Base-by-base conservation (phyloP, 2,888 invertebrate genomes). In the Ochropleura plecta region DNA sequence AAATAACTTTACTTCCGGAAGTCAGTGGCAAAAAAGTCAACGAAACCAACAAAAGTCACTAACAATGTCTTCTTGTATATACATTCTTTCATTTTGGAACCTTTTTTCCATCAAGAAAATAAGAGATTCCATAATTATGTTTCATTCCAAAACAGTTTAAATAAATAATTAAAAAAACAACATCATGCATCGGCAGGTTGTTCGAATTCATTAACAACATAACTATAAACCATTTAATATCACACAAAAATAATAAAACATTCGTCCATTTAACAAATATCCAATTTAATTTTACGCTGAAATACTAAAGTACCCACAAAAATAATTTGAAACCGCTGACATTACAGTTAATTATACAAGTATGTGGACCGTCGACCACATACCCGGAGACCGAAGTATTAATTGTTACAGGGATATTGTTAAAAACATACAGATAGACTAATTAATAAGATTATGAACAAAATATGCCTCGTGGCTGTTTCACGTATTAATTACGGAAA, bases 301-400 rank as follows among this genome's bases (percentile, higher is more conserved):
- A 72, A 72, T 67, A 82, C 82, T 57, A 67, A 49, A 42, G 16
- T 49, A 49, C 16, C 42, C 40, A 70, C 71, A 79, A 76, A 73
- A 76, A 79, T 74, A 68, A 79, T 81, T 74, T 57, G 49, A 79
- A 70, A 77, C 82, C 81, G 49, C 68, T 20, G 67, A 83, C 86
- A 82, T 84, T 79, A 78, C 73, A 84, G 77, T 81, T 84, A 87
- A 88, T 88, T 88, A 85, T 86, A 70, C 67, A 70, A 73, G 40
- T 78, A 69, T 69, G 62, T 73, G 69, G 59, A 62, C 51, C 42
- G 57, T 16, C 69, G 44, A 73, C 83, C 83, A 68, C 83, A 73
- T 60, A 76, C 67, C 53, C 73, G 8, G 49, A 72, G 59, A 74
- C 53, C 77, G 8, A 46, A 70, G 51, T 78, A 78, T 78, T 71